Evolutionary conservation across 1,140 invertebrate genomes (phyloP), one percentile per base, ranked within the genome.

Genomic region (Bicyclus anynana): DNA sequence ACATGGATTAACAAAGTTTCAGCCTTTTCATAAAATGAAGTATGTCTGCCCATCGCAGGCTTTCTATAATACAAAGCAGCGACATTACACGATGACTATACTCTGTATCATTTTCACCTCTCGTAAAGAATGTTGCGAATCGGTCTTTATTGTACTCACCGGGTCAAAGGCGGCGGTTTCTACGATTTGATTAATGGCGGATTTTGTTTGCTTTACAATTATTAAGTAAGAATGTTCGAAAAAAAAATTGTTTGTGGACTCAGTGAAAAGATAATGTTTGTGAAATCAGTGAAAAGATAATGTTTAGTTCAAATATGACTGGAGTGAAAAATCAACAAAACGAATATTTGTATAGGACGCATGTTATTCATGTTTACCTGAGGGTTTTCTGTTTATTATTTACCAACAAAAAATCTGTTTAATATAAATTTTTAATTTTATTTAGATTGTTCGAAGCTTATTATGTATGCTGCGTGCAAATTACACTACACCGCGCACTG

Each of bases 41-140:
- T n/a, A n/a, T n/a, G n/a, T n/a, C n/a, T n/a, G n/a, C n/a, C n/a
- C n/a, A n/a, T n/a, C n/a, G n/a, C n/a, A n/a, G n/a, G n/a, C n/a
- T n/a, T n/a, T n/a, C n/a, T n/a, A n/a, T n/a, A n/a, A n/a, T n/a
- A n/a, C n/a, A n/a, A n/a, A 80, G 65, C 65, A 49, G 46, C 48
- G 56, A 69, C 72, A 76, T 66, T 76, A 60, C 71, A 60, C 67
- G 75, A 80, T 74, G 67, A 81, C 77, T 75, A 77, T 84, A 83
- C 75, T 78, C 63, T 65, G 67, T 80, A 72, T 84, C 74, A 86
- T 86, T 80, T 79, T 82, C 84, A 84, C 80, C 80, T 83, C 66
- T 68, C 60, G 58, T 46, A 44, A 50, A 55, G 67, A 69, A 69
- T 72, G 65, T 72, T 59, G 72, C 65, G 44, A 69, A 76, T 72